Evolutionary conservation across 2,797 vertebrate genomes (phyloP).

Genomic region (Decapterus maruadsi): DNA sequence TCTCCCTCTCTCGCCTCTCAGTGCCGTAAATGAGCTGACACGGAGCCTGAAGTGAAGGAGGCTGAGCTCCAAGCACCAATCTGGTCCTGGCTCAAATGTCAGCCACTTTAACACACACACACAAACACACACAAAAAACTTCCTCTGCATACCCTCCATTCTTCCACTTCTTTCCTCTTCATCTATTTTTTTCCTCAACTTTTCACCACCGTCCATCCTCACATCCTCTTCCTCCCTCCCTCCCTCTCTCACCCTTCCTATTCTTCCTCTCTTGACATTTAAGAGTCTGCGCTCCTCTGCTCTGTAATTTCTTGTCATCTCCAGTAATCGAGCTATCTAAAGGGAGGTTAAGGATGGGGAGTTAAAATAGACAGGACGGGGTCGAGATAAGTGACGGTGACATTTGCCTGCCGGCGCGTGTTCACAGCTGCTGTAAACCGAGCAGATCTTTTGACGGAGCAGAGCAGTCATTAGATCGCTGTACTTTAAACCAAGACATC

Average conservation of each 20-base stretch:
- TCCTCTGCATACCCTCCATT: not conserved
- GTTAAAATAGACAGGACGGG: conserved; percentile 12
- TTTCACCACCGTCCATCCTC: not conserved
- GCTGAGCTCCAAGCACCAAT: conserved; percentile 43
- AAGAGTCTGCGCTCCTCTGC: conserved; percentile 21
- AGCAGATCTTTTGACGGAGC: conserved; percentile 18
- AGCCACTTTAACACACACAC: conserved; percentile 13
- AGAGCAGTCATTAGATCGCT: conserved; percentile 2
- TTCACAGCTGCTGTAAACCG: conserved; percentile 29
- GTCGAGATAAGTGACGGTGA: conserved; percentile 33
- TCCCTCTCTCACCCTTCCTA: not conserved
- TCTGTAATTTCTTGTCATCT: conserved; percentile 65
- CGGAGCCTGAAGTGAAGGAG: conserved; percentile 31
- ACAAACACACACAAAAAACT: conserved; percentile 16
- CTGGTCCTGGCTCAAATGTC: conserved; percentile 56
- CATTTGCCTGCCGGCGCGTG: conserved; percentile 31
- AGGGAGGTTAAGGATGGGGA: conserved; percentile 46
- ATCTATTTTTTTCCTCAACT: conserved; percentile 1
- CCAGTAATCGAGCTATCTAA: conserved; percentile 39
- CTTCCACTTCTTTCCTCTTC: not conserved
- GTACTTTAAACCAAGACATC: not conserved
- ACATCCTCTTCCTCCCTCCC: not conserved
- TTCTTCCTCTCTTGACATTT: conserved; percentile 66
- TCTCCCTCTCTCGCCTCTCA: conserved; percentile 25
- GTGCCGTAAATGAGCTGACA: conserved; percentile 40